phyloP scores from a whole-genome alignment of 2,113 vertebrate species.

The Pterocles orientalis region DNA sequence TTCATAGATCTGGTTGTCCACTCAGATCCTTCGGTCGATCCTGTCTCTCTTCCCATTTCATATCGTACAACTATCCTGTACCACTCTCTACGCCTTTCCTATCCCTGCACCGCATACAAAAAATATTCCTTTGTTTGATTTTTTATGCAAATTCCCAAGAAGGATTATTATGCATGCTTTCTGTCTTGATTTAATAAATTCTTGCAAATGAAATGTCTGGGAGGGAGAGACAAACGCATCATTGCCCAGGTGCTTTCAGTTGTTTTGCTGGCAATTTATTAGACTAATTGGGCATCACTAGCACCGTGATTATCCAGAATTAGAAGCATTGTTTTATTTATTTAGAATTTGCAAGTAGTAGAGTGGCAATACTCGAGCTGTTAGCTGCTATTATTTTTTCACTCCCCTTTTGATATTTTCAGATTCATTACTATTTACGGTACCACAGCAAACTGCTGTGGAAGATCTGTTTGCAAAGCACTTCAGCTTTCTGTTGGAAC shows the following conservation, averaged over 20 bases:
- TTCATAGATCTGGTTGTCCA: neutral
- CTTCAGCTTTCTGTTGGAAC: neutral
- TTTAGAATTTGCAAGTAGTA: neutral
- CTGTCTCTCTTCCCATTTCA: neutral
- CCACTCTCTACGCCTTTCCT: neutral
- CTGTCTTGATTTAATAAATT: slow-evolving; percentile 18
- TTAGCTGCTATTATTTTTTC: neutral
- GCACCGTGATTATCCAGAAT: slow-evolving; percentile 7
- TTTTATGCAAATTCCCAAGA: slow-evolving; percentile 4
- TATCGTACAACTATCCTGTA: neutral
- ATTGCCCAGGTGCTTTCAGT: neutral
- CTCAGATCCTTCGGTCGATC: neutral
- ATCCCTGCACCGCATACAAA: neutral
- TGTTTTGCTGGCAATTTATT: slow-evolving; percentile 41
- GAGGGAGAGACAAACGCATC: neutral
- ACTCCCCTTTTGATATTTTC: neutral
- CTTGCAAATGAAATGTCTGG: neutral
- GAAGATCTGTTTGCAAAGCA: neutral
- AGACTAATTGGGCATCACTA: slow-evolving; percentile 12
- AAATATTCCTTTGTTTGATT: neutral
- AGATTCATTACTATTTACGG: neutral
- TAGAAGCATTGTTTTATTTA: slow-evolving; percentile 2
- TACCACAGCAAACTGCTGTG: neutral
- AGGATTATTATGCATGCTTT: neutral
- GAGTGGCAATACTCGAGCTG: neutral